Base-by-base conservation (phyloP, 1,140 invertebrate genomes). In the Telenomus remus region DNA sequence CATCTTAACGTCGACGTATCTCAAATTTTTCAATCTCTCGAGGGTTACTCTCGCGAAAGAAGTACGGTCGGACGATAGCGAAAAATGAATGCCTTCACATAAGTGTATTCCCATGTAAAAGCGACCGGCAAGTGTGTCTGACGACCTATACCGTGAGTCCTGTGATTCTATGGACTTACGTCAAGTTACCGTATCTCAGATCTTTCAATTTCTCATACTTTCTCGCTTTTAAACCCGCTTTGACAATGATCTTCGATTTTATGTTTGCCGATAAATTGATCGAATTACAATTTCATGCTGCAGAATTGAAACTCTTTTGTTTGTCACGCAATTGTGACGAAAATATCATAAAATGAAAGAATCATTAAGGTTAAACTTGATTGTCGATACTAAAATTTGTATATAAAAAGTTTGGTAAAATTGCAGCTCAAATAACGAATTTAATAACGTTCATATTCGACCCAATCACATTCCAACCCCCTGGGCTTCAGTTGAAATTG, bases 181-280 rank as follows among this genome's bases (percentile, higher is more conserved):
- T 27, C 14, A 42, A 49, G 68, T 33, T 34, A 54, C 48, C 66
- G 48, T 86, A 85, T 85, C 84, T 83, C 42, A 61, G 78, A 86
- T 85, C 84, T 86, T 85, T 86, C 83, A 84, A 86, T 86, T 84
- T 83, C 81, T 86, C 83, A 81, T 82, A 83, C 80, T 84, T 81
- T 79, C 64, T 46, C 60, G 60, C 46, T 33, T 50, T 34, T 0
- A 55, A 50, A 70, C 79, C 76, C 69, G 53, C 59, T 76, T 79
- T 64, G 57, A 69, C 72, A 75, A 69, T 53, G 69, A 63, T 68
- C 63, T 47, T 33, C 12, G 47, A 61, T 46, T 66, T 55, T 43
- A 61, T 49, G 16, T 11, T 19, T 48, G 16, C 9, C 11, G 11
- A 59, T 61, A 46, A 34, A n/a, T 11, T 39, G 34, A 56, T 48